Conservation (phyloP, 1,140 invertebrate species). For the Ladona fulva region DNA sequence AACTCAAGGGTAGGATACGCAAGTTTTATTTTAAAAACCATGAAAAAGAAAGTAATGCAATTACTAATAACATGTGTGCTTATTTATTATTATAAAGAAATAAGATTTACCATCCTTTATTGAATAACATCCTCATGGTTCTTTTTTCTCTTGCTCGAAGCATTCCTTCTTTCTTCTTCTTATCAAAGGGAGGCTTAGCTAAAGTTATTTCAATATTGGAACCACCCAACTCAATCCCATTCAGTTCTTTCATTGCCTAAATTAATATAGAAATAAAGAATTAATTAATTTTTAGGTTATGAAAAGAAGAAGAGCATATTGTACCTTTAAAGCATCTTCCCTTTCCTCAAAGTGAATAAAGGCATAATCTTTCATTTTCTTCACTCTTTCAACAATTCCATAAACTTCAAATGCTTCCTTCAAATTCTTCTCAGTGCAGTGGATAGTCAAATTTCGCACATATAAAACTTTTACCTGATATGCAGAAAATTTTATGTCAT, state of each 20-base stretch:
- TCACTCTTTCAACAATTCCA: constrained; percentile 94
- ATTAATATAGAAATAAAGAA: background rate
- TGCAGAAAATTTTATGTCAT: background rate
- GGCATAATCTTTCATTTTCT: constrained; percentile 99
- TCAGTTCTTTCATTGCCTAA: constrained; percentile 87
- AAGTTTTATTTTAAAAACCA: background rate
- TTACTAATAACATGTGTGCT: background rate
- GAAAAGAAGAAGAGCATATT: constrained; percentile 21
- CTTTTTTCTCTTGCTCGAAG: constrained; percentile 79
- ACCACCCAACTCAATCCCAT: constrained; percentile 83
- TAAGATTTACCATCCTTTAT: constrained; percentile 56
- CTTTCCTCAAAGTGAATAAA: constrained; percentile 99
- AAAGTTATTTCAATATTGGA: constrained; percentile 90
- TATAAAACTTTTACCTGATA: constrained; percentile 91
- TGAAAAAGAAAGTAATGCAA: background rate
- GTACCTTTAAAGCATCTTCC: constrained; percentile 83
- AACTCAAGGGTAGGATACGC: background rate
- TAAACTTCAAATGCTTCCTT: constrained; percentile 89
- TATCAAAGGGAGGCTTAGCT: constrained; percentile 96
- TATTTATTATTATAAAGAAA: background rate
- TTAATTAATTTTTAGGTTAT: constrained; percentile 11
- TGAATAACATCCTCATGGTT: constrained; percentile 89
- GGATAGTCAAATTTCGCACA: constrained; percentile 93
- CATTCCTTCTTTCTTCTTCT: constrained; percentile 96
- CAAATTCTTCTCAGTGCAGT: constrained; percentile 90